phyloP scores from a whole-genome alignment of 2,888 invertebrate species.

The Trichacis sp. region DNA sequence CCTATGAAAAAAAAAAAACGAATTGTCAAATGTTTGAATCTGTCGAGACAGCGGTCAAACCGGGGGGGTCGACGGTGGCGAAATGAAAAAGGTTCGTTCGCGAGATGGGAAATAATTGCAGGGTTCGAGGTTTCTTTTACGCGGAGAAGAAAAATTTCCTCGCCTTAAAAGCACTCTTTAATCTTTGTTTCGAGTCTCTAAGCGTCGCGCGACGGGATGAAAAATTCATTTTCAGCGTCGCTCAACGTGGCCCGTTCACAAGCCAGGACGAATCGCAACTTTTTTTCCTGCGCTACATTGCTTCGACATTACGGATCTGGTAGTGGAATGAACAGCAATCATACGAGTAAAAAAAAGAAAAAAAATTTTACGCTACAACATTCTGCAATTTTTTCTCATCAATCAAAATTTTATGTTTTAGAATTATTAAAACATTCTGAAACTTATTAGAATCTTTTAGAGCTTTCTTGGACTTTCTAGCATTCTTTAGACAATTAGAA shows the following conservation, averaged over 20 bases:
- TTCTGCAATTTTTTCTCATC: no score
- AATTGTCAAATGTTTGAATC: conserved; percentile 22
- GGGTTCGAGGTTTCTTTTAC: conserved; percentile 49
- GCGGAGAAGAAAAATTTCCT: conserved; percentile 48
- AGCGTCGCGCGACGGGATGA: conserved; percentile 59
- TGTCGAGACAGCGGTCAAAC: conserved; percentile 31
- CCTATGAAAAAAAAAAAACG: no score
- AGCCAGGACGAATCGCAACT: conserved; percentile 43
- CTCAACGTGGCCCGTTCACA: conserved; percentile 39
- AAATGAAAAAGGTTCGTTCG: conserved; percentile 57
- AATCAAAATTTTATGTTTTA: no score
- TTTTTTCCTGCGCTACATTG: no score
- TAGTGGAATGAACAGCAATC: no score
- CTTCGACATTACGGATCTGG: no score
- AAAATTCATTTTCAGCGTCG: conserved; percentile 56
- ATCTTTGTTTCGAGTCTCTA: conserved; percentile 59
- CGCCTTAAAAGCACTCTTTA: conserved; percentile 54
- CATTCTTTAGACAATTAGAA: no score
- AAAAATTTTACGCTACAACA: no score
- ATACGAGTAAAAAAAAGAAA: no score
- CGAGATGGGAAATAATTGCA: conserved; percentile 60
- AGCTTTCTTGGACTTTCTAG: no score
- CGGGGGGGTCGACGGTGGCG: conserved; percentile 31
- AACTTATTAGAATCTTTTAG: no score
- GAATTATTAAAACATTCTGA: no score